A percentile compares a stretch with the other conserved stretches of the same genome.
These are phyloP conservation scores for Raja brachyura DNA, from an alignment of 2,113 vertebrate genomes.

Conservation along the genomic window DNA sequence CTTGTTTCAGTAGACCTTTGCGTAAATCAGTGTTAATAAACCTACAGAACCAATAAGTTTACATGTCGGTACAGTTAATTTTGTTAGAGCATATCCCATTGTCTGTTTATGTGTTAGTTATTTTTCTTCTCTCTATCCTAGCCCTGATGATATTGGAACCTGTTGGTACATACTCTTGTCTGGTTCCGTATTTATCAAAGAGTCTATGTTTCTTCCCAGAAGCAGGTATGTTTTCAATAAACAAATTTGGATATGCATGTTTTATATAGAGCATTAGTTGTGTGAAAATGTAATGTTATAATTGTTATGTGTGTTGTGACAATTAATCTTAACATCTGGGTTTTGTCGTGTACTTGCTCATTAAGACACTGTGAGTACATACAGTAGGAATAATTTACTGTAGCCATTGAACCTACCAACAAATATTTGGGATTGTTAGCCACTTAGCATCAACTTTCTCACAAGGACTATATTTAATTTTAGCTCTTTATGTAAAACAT, in stretches of 20 bases:
- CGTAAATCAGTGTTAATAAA: not conserved
- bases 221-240: conserved; percentile 76
- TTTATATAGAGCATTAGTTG: not conserved
- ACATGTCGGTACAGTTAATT: not conserved
- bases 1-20: not conserved
- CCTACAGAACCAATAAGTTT: not conserved
- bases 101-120: conserved; percentile 38
- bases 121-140: conserved; percentile 46
- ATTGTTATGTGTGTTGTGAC: not conserved
- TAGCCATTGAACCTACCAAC: no score
- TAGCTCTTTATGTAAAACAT: no score
- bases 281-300: not conserved
- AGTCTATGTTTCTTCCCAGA: conserved; percentile 97
- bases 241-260: not conserved
- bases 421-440: not conserved
- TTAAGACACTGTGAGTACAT: no score
- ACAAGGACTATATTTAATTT: no score
- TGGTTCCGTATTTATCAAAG: conserved; percentile 98
- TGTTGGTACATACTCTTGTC: conserved; percentile 98
- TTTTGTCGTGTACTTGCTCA: not conserved
- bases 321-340: not conserved
- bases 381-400: no score
- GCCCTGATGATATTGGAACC: conserved; percentile 89
- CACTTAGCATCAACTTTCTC: no score
- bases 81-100: not conserved